phyloP scores from a whole-genome alignment of 2,797 vertebrate species.

The Manis crassicaudata region DNA sequence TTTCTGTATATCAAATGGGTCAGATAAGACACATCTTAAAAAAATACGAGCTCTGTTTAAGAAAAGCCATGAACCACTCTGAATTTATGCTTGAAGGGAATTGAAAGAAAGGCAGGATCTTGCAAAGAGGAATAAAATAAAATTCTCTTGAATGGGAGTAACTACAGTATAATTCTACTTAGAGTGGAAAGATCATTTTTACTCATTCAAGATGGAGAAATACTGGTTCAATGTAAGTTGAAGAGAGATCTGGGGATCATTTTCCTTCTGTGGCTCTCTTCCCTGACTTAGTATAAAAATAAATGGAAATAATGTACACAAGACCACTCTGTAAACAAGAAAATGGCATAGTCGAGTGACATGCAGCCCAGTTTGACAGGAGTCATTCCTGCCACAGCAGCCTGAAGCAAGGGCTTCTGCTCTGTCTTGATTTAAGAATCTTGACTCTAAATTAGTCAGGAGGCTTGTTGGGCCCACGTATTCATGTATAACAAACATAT shows the following conservation, averaged over 20 bases:
- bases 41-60: slow-evolving; percentile 60
- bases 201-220: slow-evolving; percentile 52
- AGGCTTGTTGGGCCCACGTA: neutral
- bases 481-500: neutral
- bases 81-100: slow-evolving; percentile 67
- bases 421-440: neutral
- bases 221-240: neutral
- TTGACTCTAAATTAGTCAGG: neutral
- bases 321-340: slow-evolving; percentile 4
- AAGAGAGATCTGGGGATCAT: slow-evolving; percentile 42
- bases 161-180: slow-evolving; percentile 47
- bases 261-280: slow-evolving; percentile 22
- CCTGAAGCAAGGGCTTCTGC: neutral
- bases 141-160: slow-evolving; percentile 48
- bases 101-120: slow-evolving; percentile 60
- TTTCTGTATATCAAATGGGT: slow-evolving; percentile 64
- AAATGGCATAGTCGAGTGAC: neutral
- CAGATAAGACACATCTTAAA: slow-evolving; percentile 56
- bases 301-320: neutral
- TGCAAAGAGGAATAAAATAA: slow-evolving; percentile 63
- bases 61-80: slow-evolving; percentile 46
- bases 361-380: neutral
- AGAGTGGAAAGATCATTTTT: slow-evolving; percentile 49
- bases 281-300: slow-evolving; percentile 52
- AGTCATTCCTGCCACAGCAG: neutral